phyloP scores from a whole-genome alignment of 2,888 invertebrate genomes.

The Neoascia interrupta region DNA sequence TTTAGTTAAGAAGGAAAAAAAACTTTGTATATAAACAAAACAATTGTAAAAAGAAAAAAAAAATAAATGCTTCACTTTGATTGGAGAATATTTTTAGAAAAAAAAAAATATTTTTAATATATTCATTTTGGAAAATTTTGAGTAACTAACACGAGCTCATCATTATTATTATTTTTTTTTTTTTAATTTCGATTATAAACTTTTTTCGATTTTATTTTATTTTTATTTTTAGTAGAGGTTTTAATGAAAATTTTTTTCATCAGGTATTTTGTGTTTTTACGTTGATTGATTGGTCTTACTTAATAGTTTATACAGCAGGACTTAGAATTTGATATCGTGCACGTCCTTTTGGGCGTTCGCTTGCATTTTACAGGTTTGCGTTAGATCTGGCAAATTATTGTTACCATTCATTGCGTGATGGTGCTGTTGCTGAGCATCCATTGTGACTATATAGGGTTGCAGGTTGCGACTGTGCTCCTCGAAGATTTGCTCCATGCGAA shows the following conservation, averaged over 20 bases:
- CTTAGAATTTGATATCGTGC: conserved; percentile 89
- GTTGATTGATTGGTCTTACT: conserved; percentile 11
- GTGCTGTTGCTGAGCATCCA: conserved; percentile 71
- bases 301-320: too few species aligned
- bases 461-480: conserved; percentile 80
- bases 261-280: conserved; percentile 17
- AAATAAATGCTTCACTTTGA: conserved; percentile 56
- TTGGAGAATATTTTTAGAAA: conserved; percentile 18
- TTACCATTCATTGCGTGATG: conserved; percentile 78
- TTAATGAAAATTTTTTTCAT: conserved; percentile 8
- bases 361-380: conserved; percentile 85
- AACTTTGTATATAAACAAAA: conserved; percentile 34
- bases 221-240: neutral
- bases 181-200: neutral
- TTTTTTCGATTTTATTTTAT: conserved; percentile 3
- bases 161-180: neutral
- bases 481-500: conserved; percentile 90
- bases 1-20: conserved; percentile 34
- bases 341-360: conserved; percentile 92
- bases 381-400: conserved; percentile 75
- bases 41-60: conserved; percentile 31
- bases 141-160: conserved; percentile 5
- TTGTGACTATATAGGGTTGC: conserved; percentile 73
- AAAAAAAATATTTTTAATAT: neutral
- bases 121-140: neutral